Evolutionary conservation across 2,888 invertebrate species (phyloP), one percentile per base, ranked within the genome.

Genomic region (Lacanobia oleracea): DNA sequence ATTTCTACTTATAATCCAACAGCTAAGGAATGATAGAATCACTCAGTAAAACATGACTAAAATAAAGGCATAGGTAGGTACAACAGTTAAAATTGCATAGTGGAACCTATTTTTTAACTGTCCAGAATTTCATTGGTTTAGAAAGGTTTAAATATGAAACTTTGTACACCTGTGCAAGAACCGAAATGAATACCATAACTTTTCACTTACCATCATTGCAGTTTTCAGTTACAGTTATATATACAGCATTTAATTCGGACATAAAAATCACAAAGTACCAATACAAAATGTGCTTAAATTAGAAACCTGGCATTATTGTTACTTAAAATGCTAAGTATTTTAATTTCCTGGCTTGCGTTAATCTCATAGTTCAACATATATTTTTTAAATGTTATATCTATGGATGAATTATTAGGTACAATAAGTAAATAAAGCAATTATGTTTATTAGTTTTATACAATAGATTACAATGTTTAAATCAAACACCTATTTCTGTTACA

Each of bases 361-460:
- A 27, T n/a, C 14, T 69, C 43, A 27, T 16, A n/a, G 8, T 48
- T 18, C 27, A 45, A 40, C 16, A 16, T 37, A n/a, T 3, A 40
- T 23, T 57, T 14, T 77, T 14, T n/a, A 37, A 69, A 37, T 50
- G 18, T 23, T 37, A 57, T 2, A 76, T 37, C 14, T 76, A 14
- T 12, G 14, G n/a, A 10, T 10, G 7, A n/a, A 40, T 37, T 37
- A n/a, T n/a, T n/a, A n/a, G n/a, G n/a, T n/a, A 1, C 23, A 71
- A 27, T 77, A 2, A 71, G 21, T 77, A 2, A 43, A 21, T 48
- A n/a, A 33, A 57, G 23, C 12, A 43, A 37, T 4, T 14, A 9
- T 9, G 16, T 50, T 33, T 16, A 50, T 27, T 27, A 2, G 27
- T 27, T 27, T 45, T 43, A 23, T 1, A 33, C 18, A 37, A 37